A percentile compares a stretch with the other conserved stretches of the same genome.
These are phyloP conservation scores for Synanthedon myopaeformis DNA, from an alignment of 2,888 invertebrate species.

Conservation along the genomic window DNA sequence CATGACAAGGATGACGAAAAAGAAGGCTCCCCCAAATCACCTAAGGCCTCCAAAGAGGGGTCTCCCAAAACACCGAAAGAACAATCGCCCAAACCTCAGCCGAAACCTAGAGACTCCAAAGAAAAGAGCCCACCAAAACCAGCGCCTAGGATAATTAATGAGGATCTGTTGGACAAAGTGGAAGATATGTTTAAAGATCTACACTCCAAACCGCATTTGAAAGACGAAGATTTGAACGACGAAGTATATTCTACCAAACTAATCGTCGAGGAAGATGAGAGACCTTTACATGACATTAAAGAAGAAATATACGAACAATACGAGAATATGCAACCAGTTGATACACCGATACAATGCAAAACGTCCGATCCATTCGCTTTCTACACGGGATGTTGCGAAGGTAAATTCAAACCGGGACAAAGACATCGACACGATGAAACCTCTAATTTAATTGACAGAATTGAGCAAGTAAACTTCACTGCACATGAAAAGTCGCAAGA, in stretches of 20 bases:
- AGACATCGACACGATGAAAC: slow-evolving; percentile 59
- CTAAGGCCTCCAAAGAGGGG: not conserved
- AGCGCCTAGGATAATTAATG: slow-evolving; percentile 54
- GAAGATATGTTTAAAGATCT: slow-evolving; percentile 67
- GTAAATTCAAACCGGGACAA: slow-evolving; percentile 36
- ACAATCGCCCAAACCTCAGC: slow-evolving; percentile 40
- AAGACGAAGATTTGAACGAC: slow-evolving; percentile 40
- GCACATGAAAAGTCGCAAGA: slow-evolving; percentile 47
- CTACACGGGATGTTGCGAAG: slow-evolving; percentile 48
- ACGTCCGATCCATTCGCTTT: slow-evolving; percentile 49
- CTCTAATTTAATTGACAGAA: slow-evolving; percentile 48
- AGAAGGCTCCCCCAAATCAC: slow-evolving; percentile 6
- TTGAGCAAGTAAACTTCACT: slow-evolving; percentile 54
- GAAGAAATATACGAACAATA: slow-evolving; percentile 53
- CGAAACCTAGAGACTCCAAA: slow-evolving; percentile 34
- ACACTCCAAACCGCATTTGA: slow-evolving; percentile 38
- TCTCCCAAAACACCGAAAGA: slow-evolving; percentile 12
- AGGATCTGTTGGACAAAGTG: slow-evolving; percentile 59
- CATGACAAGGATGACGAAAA: slow-evolving; percentile 46
- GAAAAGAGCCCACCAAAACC: slow-evolving; percentile 55
- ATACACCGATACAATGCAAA: slow-evolving; percentile 39
- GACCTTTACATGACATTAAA: slow-evolving; percentile 24
- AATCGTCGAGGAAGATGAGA: slow-evolving; percentile 50
- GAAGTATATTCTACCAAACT: slow-evolving; percentile 52
- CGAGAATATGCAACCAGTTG: slow-evolving; percentile 57